phyloP scores from a whole-genome alignment of 2,113 vertebrate genomes.

The Notothenia rossii region DNA sequence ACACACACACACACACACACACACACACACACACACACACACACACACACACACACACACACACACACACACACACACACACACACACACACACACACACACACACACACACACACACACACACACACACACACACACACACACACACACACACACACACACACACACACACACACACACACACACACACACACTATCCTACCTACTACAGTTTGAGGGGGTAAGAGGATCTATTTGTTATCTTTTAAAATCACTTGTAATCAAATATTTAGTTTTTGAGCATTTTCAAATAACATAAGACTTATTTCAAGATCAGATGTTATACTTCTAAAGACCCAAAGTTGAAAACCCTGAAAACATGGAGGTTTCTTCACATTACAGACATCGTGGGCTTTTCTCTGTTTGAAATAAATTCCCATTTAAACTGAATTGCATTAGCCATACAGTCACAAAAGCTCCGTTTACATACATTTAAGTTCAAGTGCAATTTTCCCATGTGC shows the following conservation, averaged over 20 bases:
- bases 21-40: not conserved
- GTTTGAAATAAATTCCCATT: not conserved
- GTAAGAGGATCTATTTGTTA: too few species aligned
- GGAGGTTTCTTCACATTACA: not conserved
- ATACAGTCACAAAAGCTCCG: conserved; percentile 9
- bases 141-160: too few species aligned
- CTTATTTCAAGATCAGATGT: not conserved
- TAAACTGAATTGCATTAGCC: not conserved
- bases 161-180: too few species aligned
- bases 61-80: not conserved
- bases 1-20: not conserved
- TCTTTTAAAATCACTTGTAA: not conserved
- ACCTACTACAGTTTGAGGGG: not conserved
- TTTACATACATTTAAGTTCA: conserved; percentile 22
- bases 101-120: too few species aligned
- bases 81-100: too few species aligned
- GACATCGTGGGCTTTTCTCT: not conserved
- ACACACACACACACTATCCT: not conserved
- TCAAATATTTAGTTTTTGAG: not conserved
- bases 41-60: too few species aligned
- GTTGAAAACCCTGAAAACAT: not conserved
- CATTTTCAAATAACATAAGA: not conserved
- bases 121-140: not conserved
- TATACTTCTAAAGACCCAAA: not conserved
- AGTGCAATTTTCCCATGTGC: conserved; percentile 14